Evolutionary conservation across 1,140 invertebrate genomes (phyloP).

Genomic region (Euura saliciscinereae): DNA sequence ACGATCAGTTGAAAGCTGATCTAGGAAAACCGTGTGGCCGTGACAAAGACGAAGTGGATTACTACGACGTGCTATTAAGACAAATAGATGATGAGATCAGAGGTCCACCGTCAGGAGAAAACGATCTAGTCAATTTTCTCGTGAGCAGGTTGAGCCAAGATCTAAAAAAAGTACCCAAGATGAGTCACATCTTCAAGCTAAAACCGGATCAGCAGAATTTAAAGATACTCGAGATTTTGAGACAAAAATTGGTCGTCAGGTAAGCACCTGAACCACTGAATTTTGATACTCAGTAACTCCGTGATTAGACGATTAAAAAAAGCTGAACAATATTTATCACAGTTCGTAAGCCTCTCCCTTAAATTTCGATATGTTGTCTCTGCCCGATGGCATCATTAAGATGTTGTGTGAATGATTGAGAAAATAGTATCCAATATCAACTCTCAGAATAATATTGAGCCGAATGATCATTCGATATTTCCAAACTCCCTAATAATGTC

Average conservation of each 20-base stretch:
- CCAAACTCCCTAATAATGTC: neutral
- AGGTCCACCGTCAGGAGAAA: slow-evolving; percentile 19
- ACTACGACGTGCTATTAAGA: slow-evolving; percentile 47
- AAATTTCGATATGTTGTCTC: neutral
- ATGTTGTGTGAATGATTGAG: no score
- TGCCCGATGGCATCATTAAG: no score
- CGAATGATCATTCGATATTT: no score
- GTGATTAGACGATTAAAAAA: neutral
- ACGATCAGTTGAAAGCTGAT: slow-evolving; percentile 15
- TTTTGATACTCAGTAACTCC: no score
- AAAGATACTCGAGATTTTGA: slow-evolving; percentile 27
- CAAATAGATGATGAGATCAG: slow-evolving; percentile 29
- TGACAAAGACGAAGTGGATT: slow-evolving; percentile 33
- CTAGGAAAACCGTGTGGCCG: slow-evolving; percentile 15
- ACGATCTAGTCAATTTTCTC: slow-evolving; percentile 26
- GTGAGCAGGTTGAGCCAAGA: slow-evolving; percentile 23
- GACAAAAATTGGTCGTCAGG: slow-evolving; percentile 27
- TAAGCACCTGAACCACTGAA: neutral
- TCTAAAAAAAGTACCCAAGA: slow-evolving; percentile 27
- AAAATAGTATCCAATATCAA: no score
- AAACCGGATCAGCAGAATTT: slow-evolving; percentile 22
- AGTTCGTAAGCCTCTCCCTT: neutral
- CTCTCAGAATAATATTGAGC: no score
- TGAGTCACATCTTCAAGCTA: slow-evolving; percentile 24
- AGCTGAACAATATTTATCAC: neutral